phyloP scores from a whole-genome alignment of 2,797 vertebrate species.

The Pteropus rufus region DNA sequence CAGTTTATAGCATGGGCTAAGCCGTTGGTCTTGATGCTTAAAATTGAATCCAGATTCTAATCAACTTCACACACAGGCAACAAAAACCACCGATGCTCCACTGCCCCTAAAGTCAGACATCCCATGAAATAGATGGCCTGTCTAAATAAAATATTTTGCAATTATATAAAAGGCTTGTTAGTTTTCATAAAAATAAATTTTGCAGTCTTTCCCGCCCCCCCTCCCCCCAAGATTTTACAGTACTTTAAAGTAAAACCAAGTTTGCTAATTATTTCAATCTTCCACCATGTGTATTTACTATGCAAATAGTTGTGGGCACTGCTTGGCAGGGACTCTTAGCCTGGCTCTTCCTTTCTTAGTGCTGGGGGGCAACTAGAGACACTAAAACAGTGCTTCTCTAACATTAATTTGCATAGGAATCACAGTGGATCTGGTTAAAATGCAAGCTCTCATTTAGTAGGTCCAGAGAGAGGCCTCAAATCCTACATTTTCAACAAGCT shows the following conservation, averaged over 20 bases:
- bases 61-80: not conserved
- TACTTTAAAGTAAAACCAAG: not conserved
- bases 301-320: not conserved
- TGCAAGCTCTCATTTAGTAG: not conserved
- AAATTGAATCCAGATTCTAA: slow-evolving; percentile 28
- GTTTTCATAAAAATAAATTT: not conserved
- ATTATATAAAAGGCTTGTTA: not conserved
- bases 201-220: not conserved
- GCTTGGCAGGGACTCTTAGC: not conserved
- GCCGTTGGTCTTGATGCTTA: not conserved
- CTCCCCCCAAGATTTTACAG: not conserved
- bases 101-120: not conserved
- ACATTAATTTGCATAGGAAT: not conserved
- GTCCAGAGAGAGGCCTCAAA: not conserved
- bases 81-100: not conserved
- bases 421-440: not conserved
- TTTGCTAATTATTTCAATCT: not conserved
- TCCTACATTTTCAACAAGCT: not conserved
- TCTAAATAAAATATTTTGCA: not conserved
- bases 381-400: not conserved
- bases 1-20: not conserved
- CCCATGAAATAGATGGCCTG: not conserved
- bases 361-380: not conserved
- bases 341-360: not conserved
- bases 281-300: not conserved